phyloP scores from a whole-genome alignment of 1,140 invertebrate species.

The Lasaia peninsularis region DNA sequence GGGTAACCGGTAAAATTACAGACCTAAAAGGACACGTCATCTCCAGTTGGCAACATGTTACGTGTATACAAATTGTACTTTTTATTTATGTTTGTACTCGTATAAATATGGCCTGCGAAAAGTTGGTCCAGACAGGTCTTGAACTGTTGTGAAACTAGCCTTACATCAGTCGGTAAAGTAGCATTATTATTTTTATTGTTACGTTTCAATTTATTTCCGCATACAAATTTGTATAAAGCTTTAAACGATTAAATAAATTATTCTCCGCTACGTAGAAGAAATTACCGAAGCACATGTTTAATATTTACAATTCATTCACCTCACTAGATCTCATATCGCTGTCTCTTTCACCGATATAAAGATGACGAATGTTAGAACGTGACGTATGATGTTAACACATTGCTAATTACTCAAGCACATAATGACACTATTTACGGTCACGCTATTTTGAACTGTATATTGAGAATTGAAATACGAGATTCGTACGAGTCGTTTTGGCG shows the following conservation, averaged over 20 bases:
- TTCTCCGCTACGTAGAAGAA: constrained; percentile 10
- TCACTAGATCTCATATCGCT: constrained; percentile 29
- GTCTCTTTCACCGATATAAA: constrained; percentile 36
- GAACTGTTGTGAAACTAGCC: too few relatives aligned
- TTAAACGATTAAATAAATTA: constrained; percentile 7
- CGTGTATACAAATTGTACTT: too few relatives aligned
- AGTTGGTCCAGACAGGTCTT: too few relatives aligned
- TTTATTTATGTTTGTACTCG: too few relatives aligned
- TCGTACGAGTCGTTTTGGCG: constrained; percentile 23
- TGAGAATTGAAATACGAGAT: constrained; percentile 29
- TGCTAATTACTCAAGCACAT: constrained; percentile 63
- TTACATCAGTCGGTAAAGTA: too few relatives aligned
- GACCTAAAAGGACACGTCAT: too few relatives aligned
- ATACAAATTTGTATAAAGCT: not conserved
- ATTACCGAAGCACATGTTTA: constrained; percentile 27
- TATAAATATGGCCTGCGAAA: too few relatives aligned
- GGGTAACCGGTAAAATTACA: too few relatives aligned
- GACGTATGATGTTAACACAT: constrained; percentile 47
- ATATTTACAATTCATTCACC: constrained; percentile 55
- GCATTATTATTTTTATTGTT: too few relatives aligned
- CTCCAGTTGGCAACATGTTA: too few relatives aligned
- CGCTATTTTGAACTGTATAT: constrained; percentile 43
- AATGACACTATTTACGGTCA: constrained; percentile 30
- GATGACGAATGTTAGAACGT: constrained; percentile 39
- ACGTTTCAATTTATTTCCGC: too few relatives aligned